Percentiles rank a stretch among this genome's conserved stretches.
phyloP scores from a whole-genome alignment of 2,797 vertebrate species.

The Emydoidea blandingii region DNA sequence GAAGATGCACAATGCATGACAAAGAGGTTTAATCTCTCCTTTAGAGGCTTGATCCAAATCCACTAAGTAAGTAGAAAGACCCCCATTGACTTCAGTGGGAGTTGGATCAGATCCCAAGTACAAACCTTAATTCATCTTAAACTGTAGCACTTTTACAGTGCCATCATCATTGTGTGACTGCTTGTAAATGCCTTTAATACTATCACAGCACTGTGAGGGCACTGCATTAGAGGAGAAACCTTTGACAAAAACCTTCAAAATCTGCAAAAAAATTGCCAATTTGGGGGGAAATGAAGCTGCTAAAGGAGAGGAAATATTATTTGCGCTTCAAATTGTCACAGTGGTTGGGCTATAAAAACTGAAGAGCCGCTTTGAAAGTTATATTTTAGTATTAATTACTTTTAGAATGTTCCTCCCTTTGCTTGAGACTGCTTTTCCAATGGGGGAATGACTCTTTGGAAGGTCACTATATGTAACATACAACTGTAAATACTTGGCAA shows the following conservation, averaged over 20 bases:
- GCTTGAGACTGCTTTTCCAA: constrained; percentile 60
- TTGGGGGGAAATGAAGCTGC: neutral
- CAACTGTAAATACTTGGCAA: constrained; percentile 65
- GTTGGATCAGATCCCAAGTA: neutral
- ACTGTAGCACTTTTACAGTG: neutral
- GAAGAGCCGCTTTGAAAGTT: neutral
- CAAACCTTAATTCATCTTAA: neutral
- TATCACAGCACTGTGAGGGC: neutral
- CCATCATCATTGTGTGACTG: neutral
- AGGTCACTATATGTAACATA: constrained; percentile 57
- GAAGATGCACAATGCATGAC: neutral
- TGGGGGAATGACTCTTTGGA: constrained; percentile 50
- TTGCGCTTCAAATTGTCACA: neutral
- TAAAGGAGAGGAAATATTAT: neutral
- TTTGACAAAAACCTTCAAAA: neutral
- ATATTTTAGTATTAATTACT: constrained; percentile 12
- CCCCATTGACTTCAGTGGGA: neutral
- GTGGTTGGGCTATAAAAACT: neutral
- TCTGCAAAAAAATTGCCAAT: neutral
- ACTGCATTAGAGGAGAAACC: neutral
- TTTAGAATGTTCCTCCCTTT: constrained; percentile 48
- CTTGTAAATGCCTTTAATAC: neutral
- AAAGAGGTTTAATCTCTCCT: neutral
- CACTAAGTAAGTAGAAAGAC: neutral
- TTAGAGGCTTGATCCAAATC: neutral